These are phyloP conservation scores for Corythaeola cristata DNA, from an alignment of 2,113 vertebrate species.

Conservation along the genomic window DNA sequence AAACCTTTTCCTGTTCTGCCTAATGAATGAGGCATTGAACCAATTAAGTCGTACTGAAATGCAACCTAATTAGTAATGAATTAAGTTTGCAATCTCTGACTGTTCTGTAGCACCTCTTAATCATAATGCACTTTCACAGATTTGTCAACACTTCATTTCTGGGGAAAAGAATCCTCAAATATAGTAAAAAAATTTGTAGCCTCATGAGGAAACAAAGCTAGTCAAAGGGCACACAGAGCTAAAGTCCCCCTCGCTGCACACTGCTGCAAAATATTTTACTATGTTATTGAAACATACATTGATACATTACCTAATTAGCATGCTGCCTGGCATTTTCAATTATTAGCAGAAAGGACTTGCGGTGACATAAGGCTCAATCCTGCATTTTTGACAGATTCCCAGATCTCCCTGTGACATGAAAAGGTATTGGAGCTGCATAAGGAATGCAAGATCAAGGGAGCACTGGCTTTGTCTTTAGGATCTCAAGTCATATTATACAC, in stretches of 20 bases:
- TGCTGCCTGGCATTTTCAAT: background rate
- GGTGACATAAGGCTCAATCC: background rate
- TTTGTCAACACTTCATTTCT: background rate
- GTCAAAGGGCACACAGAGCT: background rate
- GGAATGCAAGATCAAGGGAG: background rate
- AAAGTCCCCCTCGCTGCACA: background rate
- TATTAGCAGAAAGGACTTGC: background rate
- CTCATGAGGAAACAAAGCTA: background rate
- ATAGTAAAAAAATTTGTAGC: background rate
- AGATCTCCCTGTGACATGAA: background rate
- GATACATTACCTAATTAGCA: background rate
- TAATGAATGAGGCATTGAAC: background rate
- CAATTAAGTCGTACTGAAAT: conserved; percentile 17
- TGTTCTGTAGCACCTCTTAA: background rate
- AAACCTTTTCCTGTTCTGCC: background rate
- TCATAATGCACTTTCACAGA: background rate
- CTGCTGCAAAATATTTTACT: background rate
- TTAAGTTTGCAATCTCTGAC: conserved; percentile 18
- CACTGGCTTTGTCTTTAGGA: background rate
- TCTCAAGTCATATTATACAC: background rate
- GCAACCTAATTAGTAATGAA: conserved; percentile 4
- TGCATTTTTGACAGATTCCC: background rate
- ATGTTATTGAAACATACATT: background rate
- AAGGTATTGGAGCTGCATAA: background rate
- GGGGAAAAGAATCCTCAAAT: background rate